These are phyloP conservation scores for Cyprinella venusta DNA, from an alignment of 2,797 vertebrate species.

Conservation along the genomic window DNA sequence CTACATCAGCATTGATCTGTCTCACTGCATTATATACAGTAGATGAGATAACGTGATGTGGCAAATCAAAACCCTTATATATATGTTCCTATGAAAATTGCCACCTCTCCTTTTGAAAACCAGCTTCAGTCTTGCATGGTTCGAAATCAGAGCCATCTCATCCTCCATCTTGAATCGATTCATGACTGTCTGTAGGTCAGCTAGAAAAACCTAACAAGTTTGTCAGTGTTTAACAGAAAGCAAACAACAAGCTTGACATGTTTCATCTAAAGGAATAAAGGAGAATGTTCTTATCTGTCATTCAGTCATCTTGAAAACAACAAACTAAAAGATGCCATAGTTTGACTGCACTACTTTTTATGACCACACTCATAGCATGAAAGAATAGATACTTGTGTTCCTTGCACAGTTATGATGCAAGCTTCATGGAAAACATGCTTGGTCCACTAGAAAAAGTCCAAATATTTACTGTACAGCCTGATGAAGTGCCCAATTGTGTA, in stretches of 20 bases:
- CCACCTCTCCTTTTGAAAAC: slow-evolving; percentile 4
- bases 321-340: not conserved
- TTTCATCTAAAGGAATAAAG: not conserved
- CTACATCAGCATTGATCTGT: not conserved
- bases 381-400: not conserved
- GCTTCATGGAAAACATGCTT: not conserved
- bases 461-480: not conserved
- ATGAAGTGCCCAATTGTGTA: not conserved
- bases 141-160: slow-evolving; percentile 14
- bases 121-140: slow-evolving; percentile 19
- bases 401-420: not conserved
- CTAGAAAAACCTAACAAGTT: not conserved
- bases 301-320: slow-evolving; percentile 3
- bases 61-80: not conserved
- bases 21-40: not conserved
- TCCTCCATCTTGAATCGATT: slow-evolving; percentile 53
- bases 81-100: slow-evolving; percentile 6
- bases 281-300: not conserved
- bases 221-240: not conserved
- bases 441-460: not conserved
- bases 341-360: not conserved
- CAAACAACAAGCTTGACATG: not conserved
- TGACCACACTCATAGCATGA: not conserved
- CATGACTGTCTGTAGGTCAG: not conserved
- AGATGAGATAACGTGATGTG: slow-evolving; percentile 8